Base-by-base conservation (phyloP, 2,113 vertebrate genomes). In the Coregonus clupeaformis region DNA sequence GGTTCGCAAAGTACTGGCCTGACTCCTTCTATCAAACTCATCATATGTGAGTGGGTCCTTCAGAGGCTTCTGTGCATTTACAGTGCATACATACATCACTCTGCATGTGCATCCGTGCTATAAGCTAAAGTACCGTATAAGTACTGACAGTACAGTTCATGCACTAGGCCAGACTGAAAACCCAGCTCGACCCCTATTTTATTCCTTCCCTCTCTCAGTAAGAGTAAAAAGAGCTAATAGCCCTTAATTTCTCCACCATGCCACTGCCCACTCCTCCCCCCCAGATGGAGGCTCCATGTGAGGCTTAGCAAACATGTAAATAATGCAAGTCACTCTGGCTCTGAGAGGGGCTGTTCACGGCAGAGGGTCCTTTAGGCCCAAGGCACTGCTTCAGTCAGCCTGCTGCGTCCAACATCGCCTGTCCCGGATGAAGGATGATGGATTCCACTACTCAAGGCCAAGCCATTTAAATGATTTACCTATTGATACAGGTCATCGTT, bases 241-340 rank as follows among this genome's bases (percentile, higher is more conserved):
- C 82, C 52, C 60, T 80, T 52, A 62, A 77, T 82, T 84, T 77
- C 74, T 80, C 79, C 16, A 18, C 16, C 65, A 81, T 72, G 74
- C 78, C 84, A 77, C 84, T 81, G 78, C 77, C 77, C 77, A 75
- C 79, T 81, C 77, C 85, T 81, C 78, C 77, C 76, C 77, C 74
- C 78, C 89, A 91, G 88, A 91, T 90, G 89, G 87, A 45, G 4
- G 76, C 87, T 87, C 85, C 76, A 81, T 85, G 84, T 89, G 91
- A 85, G 71, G 83, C 85, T 76, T 78, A 83, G 84, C 77, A 85
- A 89, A 89, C 83, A 86, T 80, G 88, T 91, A 89, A 92, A 91
- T 91, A 91, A 93, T 92, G 88, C 89, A 91, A 74, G 76, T 63
- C 77, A 76, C 68, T 72, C 68, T 72, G 71, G 73, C 82, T 42